phyloP scores from a whole-genome alignment of 2,113 vertebrate genomes.

The Porphyrio hochstetteri region DNA sequence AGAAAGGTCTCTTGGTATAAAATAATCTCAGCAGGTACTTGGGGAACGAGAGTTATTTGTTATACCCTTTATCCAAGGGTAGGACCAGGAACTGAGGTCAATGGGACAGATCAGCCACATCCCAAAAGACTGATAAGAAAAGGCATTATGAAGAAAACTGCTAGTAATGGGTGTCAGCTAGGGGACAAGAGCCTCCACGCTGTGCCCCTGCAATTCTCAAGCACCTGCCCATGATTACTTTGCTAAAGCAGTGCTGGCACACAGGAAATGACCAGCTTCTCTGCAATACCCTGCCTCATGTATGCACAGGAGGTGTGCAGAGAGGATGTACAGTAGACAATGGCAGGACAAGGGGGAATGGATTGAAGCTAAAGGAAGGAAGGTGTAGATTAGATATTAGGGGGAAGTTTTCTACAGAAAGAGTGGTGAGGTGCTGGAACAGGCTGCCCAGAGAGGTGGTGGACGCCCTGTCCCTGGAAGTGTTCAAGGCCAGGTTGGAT shows the following conservation, averaged over 20 bases:
- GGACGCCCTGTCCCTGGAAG: too few species aligned
- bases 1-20: background rate
- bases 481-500: too few species aligned
- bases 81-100: background rate
- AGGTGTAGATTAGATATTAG: too few species aligned
- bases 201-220: background rate
- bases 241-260: background rate
- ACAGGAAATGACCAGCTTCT: background rate
- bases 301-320: accelerated
- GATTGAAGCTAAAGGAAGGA: too few species aligned
- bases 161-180: background rate
- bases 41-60: background rate
- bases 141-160: background rate
- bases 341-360: too few species aligned
- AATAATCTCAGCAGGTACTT: background rate
- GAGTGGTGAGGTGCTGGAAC: too few species aligned
- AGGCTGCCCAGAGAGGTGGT: too few species aligned
- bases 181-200: background rate
- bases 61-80: background rate
- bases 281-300: background rate
- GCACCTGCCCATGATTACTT: background rate
- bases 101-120: background rate
- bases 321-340: background rate
- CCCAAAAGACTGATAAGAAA: background rate
- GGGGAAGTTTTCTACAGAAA: too few species aligned